These are phyloP conservation scores for Clarias gariepinus DNA, from an alignment of 2,113 vertebrate genomes.

Conservation along the genomic window DNA sequence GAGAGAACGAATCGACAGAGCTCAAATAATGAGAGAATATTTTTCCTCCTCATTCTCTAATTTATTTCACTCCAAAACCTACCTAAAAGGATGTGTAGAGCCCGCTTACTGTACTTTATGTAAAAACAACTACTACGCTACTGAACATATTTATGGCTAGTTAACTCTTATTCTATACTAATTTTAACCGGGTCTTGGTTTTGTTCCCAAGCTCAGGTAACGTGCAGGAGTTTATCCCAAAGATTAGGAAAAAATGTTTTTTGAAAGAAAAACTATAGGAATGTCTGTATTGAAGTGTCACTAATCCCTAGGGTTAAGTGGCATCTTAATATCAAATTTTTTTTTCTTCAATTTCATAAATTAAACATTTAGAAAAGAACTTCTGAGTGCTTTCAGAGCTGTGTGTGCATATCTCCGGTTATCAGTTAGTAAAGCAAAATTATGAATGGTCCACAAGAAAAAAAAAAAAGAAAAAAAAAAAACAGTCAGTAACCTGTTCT, in stretches of 20 bases:
- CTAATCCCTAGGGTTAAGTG: no score
- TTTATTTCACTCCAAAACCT: background rate
- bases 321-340: background rate
- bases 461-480: background rate
- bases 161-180: background rate
- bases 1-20: background rate
- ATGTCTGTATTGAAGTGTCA: background rate
- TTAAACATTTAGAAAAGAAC: background rate
- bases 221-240: background rate
- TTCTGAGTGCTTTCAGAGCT: background rate
- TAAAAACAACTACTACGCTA: background rate
- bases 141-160: background rate
- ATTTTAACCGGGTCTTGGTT: no score
- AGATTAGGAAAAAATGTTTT: background rate
- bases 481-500: constrained; percentile 16
- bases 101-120: background rate
- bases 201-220: no score
- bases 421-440: background rate
- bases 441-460: constrained; percentile 33
- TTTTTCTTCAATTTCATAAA: no score
- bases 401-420: background rate
- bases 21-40: background rate
- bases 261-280: no score
- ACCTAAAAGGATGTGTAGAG: background rate
- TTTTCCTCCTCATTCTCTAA: background rate